Evolutionary conservation across 1,140 invertebrate species (phyloP).

Genomic region (Drosophila prosaltans): DNA sequence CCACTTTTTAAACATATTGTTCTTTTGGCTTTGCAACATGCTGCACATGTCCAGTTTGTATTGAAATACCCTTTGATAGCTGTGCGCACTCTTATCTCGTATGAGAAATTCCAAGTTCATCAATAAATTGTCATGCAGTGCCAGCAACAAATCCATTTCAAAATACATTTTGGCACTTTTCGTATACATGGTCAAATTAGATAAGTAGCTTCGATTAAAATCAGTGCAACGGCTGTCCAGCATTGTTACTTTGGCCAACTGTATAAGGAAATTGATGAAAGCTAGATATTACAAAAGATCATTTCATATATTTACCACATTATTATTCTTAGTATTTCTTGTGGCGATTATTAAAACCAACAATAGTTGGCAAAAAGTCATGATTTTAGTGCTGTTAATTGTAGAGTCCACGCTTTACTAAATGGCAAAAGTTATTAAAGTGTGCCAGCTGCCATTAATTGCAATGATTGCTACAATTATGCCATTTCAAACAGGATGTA

Average conservation of each 20-base stretch:
- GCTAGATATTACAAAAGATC: background rate
- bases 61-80: constrained; percentile 39
- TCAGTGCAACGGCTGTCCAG: constrained; percentile 7
- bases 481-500: background rate
- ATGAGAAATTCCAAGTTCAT: constrained; percentile 38
- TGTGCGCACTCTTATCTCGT: constrained; percentile 24
- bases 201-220: constrained; percentile 38
- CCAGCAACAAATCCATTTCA: constrained; percentile 26
- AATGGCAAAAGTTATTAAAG: background rate
- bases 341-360: background rate
- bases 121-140: constrained; percentile 12
- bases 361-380: background rate
- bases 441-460: background rate
- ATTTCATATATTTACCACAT: constrained; percentile 4
- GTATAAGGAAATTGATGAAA: background rate
- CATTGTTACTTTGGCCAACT: constrained; percentile 6
- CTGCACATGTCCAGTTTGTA: constrained; percentile 48
- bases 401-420: background rate
- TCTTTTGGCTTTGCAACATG: constrained; percentile 25
- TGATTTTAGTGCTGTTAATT: background rate
- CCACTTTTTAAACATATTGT: constrained; percentile 52
- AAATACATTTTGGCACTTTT: constrained; percentile 20
- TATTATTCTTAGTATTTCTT: background rate
- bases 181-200: constrained; percentile 30
- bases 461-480: background rate